A percentile compares a stretch with the other conserved stretches of the same genome.
Evolutionary conservation across 2,113 vertebrate genomes (phyloP).

Genomic region (Pardalotus punctatus): DNA sequence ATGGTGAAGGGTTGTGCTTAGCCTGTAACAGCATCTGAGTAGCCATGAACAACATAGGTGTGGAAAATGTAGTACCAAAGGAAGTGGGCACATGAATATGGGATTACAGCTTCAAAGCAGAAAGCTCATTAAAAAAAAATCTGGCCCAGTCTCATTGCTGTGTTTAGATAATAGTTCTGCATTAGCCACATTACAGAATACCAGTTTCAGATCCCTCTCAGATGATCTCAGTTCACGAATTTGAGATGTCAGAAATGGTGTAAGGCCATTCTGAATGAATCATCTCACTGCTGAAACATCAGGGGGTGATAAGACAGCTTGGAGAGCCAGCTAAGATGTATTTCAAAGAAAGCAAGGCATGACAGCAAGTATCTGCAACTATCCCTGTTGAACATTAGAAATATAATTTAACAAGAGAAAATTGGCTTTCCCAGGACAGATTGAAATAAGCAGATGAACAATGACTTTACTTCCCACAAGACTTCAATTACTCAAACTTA

Average conservation of each 20-base stretch:
- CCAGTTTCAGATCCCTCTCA: not conserved
- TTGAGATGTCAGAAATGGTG: not conserved
- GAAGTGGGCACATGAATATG: not conserved
- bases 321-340: conserved; percentile 14
- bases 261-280: not conserved
- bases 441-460: conserved; percentile 66
- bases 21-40: not conserved
- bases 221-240: not conserved
- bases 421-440: conserved; percentile 60
- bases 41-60: not conserved
- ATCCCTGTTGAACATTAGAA: conserved; percentile 57
- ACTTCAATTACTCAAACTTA: conserved; percentile 64
- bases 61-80: not conserved
- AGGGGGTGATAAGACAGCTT: conserved; percentile 3
- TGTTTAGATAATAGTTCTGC: not conserved
- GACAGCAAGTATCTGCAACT: conserved; percentile 52
- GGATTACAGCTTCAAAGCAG: not conserved
- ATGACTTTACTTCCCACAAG: conserved; percentile 65
- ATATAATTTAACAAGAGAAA: conserved; percentile 65
- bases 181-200: not conserved
- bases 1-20: not conserved
- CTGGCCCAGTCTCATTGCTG: not conserved
- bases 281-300: conserved; percentile 15
- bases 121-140: not conserved
- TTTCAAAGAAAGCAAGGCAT: conserved; percentile 48